Evolutionary conservation across 2,113 vertebrate genomes (phyloP).

Genomic region (Theropithecus gelada): DNA sequence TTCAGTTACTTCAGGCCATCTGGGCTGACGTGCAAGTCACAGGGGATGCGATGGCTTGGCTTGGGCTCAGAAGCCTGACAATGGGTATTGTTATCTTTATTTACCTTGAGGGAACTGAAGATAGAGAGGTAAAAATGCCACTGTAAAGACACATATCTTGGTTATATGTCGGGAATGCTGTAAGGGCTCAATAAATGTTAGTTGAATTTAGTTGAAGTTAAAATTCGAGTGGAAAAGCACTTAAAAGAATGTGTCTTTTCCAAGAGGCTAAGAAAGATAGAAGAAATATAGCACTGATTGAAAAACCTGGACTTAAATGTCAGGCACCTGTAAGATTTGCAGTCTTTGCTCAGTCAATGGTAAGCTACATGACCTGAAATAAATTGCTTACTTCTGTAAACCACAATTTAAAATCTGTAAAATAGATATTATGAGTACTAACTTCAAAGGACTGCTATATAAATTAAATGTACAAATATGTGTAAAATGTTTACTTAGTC

Average conservation of each 20-base stretch:
- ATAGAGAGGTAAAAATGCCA: not conserved
- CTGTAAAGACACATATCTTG: not conserved
- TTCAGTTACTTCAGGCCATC: no score
- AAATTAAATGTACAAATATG: not conserved
- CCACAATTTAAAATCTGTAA: not conserved
- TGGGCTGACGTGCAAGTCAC: no score
- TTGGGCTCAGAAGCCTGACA: no score
- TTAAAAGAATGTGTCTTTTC: not conserved
- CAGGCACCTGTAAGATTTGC: not conserved
- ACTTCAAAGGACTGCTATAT: not conserved
- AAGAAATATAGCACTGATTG: not conserved
- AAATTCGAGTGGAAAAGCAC: not conserved
- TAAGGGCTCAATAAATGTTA: not conserved
- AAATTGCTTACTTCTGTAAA: constrained; percentile 24
- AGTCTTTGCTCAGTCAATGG: not conserved
- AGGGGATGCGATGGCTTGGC: no score
- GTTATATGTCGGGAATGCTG: not conserved
- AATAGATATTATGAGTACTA: not conserved
- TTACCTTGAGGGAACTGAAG: not conserved
- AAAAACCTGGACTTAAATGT: not conserved
- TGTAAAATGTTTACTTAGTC: not conserved
- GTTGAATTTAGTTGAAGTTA: constrained; percentile 17
- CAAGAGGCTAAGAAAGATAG: not conserved
- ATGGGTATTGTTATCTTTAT: not conserved
- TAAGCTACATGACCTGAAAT: not conserved